phyloP scores from a whole-genome alignment of 2,888 invertebrate genomes.

The Megamerina dolium region DNA sequence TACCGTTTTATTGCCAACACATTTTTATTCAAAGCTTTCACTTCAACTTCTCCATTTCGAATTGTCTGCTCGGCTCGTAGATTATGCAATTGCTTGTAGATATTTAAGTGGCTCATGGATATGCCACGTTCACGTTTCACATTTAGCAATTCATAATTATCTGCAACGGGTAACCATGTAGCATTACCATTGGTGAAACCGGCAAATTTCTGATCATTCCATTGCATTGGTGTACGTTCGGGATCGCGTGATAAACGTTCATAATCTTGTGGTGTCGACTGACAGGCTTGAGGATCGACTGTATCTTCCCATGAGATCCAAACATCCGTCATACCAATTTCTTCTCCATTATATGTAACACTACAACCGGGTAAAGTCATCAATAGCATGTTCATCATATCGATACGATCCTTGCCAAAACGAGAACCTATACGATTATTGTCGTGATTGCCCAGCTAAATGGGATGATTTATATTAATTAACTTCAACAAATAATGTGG shows the following conservation, averaged over 20 bases:
- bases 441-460: conserved; percentile 71
- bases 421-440: conserved; percentile 62
- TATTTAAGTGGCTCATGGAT: conserved; percentile 54
- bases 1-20: conserved; percentile 51
- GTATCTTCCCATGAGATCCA: conserved; percentile 40
- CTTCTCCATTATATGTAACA: conserved; percentile 68
- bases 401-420: conserved; percentile 62
- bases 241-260: conserved; percentile 57
- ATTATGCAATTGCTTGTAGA: conserved; percentile 55
- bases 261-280: conserved; percentile 57
- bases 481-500: no score
- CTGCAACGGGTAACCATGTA: conserved; percentile 50
- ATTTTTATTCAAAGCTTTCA: conserved; percentile 38
- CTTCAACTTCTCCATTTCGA: conserved; percentile 52
- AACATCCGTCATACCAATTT: conserved; percentile 59
- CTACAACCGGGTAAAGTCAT: conserved; percentile 76
- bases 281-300: conserved; percentile 54
- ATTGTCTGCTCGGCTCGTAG: conserved; percentile 51
- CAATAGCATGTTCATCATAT: conserved; percentile 74
- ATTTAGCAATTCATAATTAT: conserved; percentile 57
- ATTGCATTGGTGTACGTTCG: conserved; percentile 59
- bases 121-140: conserved; percentile 52
- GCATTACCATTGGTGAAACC: conserved; percentile 33
- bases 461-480: no score
- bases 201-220: conserved; percentile 50